These are phyloP conservation scores for Mya arenaria DNA, from an alignment of 1,140 invertebrate genomes.

Conservation along the genomic window DNA sequence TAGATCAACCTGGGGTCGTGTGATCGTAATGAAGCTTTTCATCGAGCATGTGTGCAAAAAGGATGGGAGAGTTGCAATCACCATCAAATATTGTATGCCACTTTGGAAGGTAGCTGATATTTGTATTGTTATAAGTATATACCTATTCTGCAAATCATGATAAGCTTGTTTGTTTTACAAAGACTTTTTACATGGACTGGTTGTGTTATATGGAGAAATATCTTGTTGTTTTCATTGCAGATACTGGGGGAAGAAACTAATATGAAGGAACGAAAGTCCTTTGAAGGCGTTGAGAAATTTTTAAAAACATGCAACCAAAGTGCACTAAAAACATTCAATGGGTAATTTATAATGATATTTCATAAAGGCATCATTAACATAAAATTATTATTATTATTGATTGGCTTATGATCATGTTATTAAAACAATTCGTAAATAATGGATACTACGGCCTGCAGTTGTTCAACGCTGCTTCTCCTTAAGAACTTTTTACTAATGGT, in stretches of 20 bases:
- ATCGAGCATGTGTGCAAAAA: constrained; percentile 19
- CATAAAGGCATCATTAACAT: too few species aligned
- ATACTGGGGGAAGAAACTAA: constrained; percentile 42
- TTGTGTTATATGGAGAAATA: not conserved
- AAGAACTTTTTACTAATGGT: too few species aligned
- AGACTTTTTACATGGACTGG: not conserved
- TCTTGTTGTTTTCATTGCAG: not conserved
- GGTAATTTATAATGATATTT: not conserved
- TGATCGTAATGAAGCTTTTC: constrained; percentile 31
- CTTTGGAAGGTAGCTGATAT: constrained; percentile 13
- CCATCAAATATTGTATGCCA: constrained; percentile 8
- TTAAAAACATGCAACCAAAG: constrained; percentile 43
- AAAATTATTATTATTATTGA: too few species aligned
- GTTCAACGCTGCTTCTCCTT: too few species aligned
- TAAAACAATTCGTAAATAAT: too few species aligned
- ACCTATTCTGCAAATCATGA: not conserved
- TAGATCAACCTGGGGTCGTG: constrained; percentile 2
- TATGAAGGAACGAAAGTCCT: constrained; percentile 48
- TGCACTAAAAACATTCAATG: not conserved
- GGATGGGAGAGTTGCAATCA: not conserved
- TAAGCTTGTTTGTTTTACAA: not conserved
- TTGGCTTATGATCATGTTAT: too few species aligned
- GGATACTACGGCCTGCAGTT: too few species aligned
- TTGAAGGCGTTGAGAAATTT: constrained; percentile 58
- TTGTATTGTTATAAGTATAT: not conserved